Evolutionary conservation across 2,113 vertebrate species (phyloP).

Genomic region (Platanista minor): DNA sequence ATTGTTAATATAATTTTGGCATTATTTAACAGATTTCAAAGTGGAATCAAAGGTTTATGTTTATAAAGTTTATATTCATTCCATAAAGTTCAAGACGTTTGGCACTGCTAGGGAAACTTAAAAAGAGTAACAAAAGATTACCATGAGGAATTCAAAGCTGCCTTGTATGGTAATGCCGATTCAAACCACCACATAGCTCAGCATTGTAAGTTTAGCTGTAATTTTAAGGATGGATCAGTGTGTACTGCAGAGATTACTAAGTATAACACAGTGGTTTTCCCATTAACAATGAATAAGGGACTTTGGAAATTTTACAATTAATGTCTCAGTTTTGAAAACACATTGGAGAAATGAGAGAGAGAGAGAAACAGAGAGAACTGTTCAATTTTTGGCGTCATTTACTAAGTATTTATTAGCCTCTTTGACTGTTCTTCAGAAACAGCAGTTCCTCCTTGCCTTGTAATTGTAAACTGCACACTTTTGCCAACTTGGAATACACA

Average conservation of each 20-base stretch:
- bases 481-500: conserved; percentile 72
- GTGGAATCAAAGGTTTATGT: conserved; percentile 74
- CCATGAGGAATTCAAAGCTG: conserved; percentile 80
- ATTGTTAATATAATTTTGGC: conserved; percentile 63
- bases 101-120: conserved; percentile 78
- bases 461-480: conserved; percentile 43
- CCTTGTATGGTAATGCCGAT: conserved; percentile 88
- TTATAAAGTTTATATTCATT: conserved; percentile 82
- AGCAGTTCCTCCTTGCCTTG: conserved; percentile 57
- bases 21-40: conserved; percentile 62
- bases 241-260: conserved; percentile 37
- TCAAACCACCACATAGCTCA: conserved; percentile 63
- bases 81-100: conserved; percentile 78
- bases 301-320: conserved; percentile 61
- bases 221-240: conserved; percentile 49
- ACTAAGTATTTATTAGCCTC: conserved; percentile 53
- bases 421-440: conserved; percentile 45
- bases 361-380: neutral
- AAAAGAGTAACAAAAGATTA: conserved; percentile 85
- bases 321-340: conserved; percentile 64
- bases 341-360: conserved; percentile 13
- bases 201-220: conserved; percentile 49
- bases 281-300: neutral
- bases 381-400: conserved; percentile 35
- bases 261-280: conserved; percentile 24